Base-by-base conservation (phyloP, 2,797 vertebrate genomes). In the Hydrophis major region DNA sequence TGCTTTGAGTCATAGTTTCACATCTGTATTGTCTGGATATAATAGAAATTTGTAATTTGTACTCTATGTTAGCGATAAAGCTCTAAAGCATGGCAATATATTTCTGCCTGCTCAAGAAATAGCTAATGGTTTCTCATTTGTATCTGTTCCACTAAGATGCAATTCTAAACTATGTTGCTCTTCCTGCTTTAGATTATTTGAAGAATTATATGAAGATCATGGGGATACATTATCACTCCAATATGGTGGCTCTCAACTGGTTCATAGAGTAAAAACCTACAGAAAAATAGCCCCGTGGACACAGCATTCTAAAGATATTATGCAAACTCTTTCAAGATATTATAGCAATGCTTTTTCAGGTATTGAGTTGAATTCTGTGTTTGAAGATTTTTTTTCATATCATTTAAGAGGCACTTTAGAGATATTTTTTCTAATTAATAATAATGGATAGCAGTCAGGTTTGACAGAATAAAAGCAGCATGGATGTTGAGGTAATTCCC, bases 331-430 rank as follows among this genome's bases (percentile, higher is more conserved):
- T 92, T 99, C 99, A 1, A 98, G 99, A 94, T 99, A 99, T 94
- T 99, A 99, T 93, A 99, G 99, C 97, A 99, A 99, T 42, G 99
- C 99, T 89, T 99, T 99, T 96, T 99, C 99, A 98, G 99, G 99
- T 99, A 97, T 47, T 47, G 37, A 96, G 93, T 83, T 89, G 47
- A n/a, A 59, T 93, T 60, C 63, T 89, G 50, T 99, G 96, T 99
- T 99, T 98, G 57, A 28, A 60, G 89, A 28, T 37, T 69, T 37
- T 42, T 53, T 14, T 28, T 4, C 12, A 74, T 86, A 91, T 66
- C 0, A 2, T 56, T 94, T 86, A 94, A 2, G 11, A 10, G 12
- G 22, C 28, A 37, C n/a, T 91, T n/a, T 12, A 66, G 91, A 89
- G 42, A 27, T 86, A 61, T 2, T 69, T 55, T 1, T 42, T 2